phyloP scores from a whole-genome alignment of 2,888 invertebrate species.

The Xestia sexstrigata region DNA sequence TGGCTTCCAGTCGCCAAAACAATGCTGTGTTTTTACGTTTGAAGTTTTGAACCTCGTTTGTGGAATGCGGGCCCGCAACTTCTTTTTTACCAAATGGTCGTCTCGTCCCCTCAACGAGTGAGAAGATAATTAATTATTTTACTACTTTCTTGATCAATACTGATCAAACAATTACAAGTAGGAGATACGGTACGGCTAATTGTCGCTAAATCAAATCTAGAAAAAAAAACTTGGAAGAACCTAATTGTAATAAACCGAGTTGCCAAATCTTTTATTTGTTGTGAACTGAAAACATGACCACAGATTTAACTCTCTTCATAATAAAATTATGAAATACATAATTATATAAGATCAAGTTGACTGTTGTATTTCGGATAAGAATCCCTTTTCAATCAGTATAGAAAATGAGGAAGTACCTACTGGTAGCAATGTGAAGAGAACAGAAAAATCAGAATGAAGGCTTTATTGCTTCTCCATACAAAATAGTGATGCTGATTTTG shows the following conservation, averaged over 20 bases:
- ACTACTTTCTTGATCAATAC: conserved; percentile 10
- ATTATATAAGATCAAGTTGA: too few species aligned
- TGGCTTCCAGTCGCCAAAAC: conserved; percentile 42
- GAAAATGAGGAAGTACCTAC: background rate
- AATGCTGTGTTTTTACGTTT: conserved; percentile 46
- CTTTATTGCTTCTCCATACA: conserved; percentile 11
- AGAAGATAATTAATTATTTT: conserved; percentile 29
- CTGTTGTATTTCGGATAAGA: background rate
- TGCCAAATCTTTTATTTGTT: background rate
- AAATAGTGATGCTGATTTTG: background rate
- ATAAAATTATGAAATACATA: background rate
- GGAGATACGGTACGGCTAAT: background rate
- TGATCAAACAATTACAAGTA: background rate
- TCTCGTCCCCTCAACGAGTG: background rate
- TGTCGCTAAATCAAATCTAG: background rate
- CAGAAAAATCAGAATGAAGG: background rate
- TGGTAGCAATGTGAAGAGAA: background rate
- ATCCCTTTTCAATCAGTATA: background rate
- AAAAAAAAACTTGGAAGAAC: background rate
- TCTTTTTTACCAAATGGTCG: conserved; percentile 34
- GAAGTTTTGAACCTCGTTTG: conserved; percentile 36
- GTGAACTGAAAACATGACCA: background rate
- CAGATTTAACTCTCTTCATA: background rate
- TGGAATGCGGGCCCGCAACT: conserved; percentile 51
- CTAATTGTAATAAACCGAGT: background rate